Evolutionary conservation across 2,113 vertebrate species (phyloP).

Genomic region (Cariama cristata): DNA sequence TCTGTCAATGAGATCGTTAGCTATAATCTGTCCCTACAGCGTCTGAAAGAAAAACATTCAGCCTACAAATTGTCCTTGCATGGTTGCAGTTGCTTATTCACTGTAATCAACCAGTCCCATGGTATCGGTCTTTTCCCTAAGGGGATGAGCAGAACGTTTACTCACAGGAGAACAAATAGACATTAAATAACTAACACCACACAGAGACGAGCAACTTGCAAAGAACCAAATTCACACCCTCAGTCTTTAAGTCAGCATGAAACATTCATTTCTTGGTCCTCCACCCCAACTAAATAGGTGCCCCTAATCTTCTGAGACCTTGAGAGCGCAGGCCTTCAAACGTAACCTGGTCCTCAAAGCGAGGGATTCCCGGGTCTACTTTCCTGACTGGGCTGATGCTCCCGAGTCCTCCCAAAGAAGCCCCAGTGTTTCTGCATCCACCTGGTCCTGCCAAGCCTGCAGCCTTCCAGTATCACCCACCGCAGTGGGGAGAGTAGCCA

Average conservation of each 20-base stretch:
- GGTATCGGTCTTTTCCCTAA: not conserved
- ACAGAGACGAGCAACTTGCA: not conserved
- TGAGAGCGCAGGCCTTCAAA: not conserved
- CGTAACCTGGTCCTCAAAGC: not conserved
- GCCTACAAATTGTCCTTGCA: not conserved
- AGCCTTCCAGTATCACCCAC: not conserved
- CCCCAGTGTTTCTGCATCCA: not conserved
- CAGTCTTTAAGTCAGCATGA: not conserved
- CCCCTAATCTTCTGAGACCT: not conserved
- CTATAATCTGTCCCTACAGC: not conserved
- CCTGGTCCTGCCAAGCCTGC: not conserved
- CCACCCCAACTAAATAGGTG: not conserved
- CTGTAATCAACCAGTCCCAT: not conserved
- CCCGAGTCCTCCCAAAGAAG: not conserved
- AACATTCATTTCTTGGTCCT: not conserved
- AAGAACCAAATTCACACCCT: not conserved
- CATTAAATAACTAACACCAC: not conserved
- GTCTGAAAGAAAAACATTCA: not conserved
- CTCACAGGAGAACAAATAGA: not conserved
- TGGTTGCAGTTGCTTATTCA: not conserved
- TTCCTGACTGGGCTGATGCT: not conserved
- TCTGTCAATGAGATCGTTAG: not conserved
- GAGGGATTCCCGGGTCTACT: not conserved
- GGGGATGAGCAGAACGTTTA: not conserved
- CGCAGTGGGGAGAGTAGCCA: not conserved